Evolutionary conservation across 2,888 invertebrate genomes (phyloP), one percentile per base, ranked within the genome.

Genomic region (Eumerus sabulonum): DNA sequence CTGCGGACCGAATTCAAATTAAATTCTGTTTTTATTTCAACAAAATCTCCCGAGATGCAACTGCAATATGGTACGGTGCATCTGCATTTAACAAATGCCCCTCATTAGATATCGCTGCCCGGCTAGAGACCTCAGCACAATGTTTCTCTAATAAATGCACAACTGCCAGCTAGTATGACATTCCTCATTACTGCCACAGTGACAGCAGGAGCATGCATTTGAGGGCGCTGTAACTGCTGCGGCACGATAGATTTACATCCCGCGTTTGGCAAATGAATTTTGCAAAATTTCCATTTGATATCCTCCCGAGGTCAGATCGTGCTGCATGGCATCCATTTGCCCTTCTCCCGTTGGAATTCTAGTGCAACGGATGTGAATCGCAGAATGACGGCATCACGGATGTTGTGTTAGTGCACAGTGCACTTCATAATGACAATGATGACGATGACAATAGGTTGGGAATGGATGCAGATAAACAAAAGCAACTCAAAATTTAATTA

Each of bases 81-180:
- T 57, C 71, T 66, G 62, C 72, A 72, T 57, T 62, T 60, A 57
- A 63, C 72, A 73, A 62, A 59, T 73, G 73, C 57, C 42, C 51
- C 67, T 72, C 77, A 73, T 77, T 73, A 77, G 77, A 68, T 77
- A 77, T 68, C 72, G 67, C 63, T 73, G 67, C 59, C 59, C 56
- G 62, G 50, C 50, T 35, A 50, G 51, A 57, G 50, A 47, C 51
- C 17, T 3, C 18, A 38, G 48, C 57, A 35, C 54, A 48, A 38
- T 60, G 51, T n/a, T 67, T 51, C 40, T 42, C 63, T 47, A 62
- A 67, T 77, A 67, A 72, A 77, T 72, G 76, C 76, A 67, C 70
- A 76, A 63, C 70, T 62, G 64, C 63, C 67, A 77, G 63, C 73
- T 57, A 77, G 67, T 67, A 73, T 73, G 67, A 62, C 57, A 63